phyloP scores from a whole-genome alignment of 2,797 vertebrate genomes.

The Dallia pectoralis region DNA sequence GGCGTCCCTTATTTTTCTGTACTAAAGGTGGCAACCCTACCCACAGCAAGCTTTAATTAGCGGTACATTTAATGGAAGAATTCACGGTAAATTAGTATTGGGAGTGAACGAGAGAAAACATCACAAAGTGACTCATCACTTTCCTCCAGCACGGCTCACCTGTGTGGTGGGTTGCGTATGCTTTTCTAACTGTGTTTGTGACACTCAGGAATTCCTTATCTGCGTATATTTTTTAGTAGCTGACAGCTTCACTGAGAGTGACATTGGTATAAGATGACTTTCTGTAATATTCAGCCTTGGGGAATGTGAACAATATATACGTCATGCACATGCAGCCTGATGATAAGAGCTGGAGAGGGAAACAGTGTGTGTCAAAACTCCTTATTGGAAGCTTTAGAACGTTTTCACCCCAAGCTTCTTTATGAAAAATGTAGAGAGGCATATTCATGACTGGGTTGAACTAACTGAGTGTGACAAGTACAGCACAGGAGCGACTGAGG shows the following conservation, averaged over 20 bases:
- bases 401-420: constrained; percentile 60
- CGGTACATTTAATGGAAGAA: constrained; percentile 31
- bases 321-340: constrained; percentile 58
- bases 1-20: no score
- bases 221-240: constrained; percentile 52
- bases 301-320: constrained; percentile 63
- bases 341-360: constrained; percentile 40
- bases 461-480: constrained; percentile 75
- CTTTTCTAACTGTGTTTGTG: constrained; percentile 16
- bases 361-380: constrained; percentile 59
- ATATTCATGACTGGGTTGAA: constrained; percentile 73
- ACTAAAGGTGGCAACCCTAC: no score
- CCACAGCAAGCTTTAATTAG: constrained; percentile 22
- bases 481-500: constrained; percentile 58
- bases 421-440: constrained; percentile 75
- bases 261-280: constrained; percentile 60
- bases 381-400: constrained; percentile 67
- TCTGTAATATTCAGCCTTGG: constrained; percentile 31
- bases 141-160: constrained; percentile 6
- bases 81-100: constrained; percentile 34
- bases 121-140: constrained; percentile 36
- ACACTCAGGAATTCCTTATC: constrained; percentile 49
- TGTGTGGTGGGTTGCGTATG: not conserved
- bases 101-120: constrained; percentile 38
- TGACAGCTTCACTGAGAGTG: constrained; percentile 49